Base-by-base conservation (phyloP, 1,140 invertebrate species). In the Achroia grisella region DNA sequence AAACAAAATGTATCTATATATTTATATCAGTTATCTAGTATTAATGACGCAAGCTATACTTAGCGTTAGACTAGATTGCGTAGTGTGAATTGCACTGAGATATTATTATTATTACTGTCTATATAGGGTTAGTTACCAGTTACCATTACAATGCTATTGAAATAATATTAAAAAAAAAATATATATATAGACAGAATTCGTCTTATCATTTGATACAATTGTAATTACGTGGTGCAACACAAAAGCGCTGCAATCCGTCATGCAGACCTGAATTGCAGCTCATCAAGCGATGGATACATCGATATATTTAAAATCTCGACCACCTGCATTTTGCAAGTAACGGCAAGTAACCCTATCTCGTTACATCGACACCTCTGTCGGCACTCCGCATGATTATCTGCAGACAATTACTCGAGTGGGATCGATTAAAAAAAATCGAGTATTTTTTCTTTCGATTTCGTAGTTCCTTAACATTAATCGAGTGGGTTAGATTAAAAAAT, bases 251-350 rank as follows among this genome's bases (percentile, higher is more conserved):
- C 48, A 54, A 54, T 55, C 54, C 48, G 51, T 46, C 47, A 44
- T 42, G 17, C 15, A 4, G 14, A 52, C 52, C 49, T 23, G 52
- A 53, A 54, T 52, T 41, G 39, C n/a, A 70, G 63, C 59, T 58
- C 50, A 59, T 54, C 42, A 23, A 23, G 17, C 17, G 17, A 23
- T 23, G 34, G 29, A 27, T 44, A 48, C 57, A 58, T 61, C 69
- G 69, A 64, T 73, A 60, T 57, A 70, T 53, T 34, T 17, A 52
- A 51, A 63, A 54, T 49, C 39, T 10, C 10, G 74, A 70, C 74
- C 71, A 78, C 73, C 71, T 64, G 58, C 62, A 62, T 66, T 69
- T 54, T 63, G 65, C 71, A 61, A 71, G 69, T 75, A 78, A 78
- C 60, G 65, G 59, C n/a, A n/a, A n/a, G n/a, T n/a, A 52, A 56